Conservation (phyloP, 2,888 invertebrate species). For the Cyclophora albipunctata region DNA sequence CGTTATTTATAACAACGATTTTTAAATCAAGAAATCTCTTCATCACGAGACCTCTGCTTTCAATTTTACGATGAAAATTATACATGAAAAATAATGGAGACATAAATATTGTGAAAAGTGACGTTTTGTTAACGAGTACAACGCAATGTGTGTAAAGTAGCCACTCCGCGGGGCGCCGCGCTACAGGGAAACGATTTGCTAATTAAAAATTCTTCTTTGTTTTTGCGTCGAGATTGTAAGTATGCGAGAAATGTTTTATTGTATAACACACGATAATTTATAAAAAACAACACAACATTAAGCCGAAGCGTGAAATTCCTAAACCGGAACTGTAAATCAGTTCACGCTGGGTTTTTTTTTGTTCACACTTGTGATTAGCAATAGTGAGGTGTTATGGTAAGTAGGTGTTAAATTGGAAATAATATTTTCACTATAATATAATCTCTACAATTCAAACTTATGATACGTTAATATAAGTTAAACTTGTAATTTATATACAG, state of each 20-base stretch:
- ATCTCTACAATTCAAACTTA: too few relatives aligned
- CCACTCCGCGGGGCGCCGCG: constrained; percentile 51
- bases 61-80: constrained; percentile 49
- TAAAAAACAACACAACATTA: constrained; percentile 36
- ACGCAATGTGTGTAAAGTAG: constrained; percentile 63
- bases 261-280: constrained; percentile 53
- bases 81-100: constrained; percentile 66
- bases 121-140: constrained; percentile 65
- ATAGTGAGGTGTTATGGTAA: constrained; percentile 1
- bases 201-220: constrained; percentile 65
- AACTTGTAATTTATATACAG: too few relatives aligned
- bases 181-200: constrained; percentile 52
- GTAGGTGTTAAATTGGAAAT: too few relatives aligned
- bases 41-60: constrained; percentile 33
- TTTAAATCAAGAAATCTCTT: constrained; percentile 22
- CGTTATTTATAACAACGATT: neutral
- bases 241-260: constrained; percentile 55
- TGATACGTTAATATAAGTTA: too few relatives aligned
- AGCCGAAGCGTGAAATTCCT: constrained; percentile 48
- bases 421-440: too few relatives aligned
- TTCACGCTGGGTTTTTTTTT: constrained; percentile 31
- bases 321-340: constrained; percentile 35
- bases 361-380: constrained; percentile 20
- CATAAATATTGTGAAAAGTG: constrained; percentile 69
- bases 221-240: constrained; percentile 52